Conservation (phyloP, 2,888 invertebrate species). For the Theretra japonica region DNA sequence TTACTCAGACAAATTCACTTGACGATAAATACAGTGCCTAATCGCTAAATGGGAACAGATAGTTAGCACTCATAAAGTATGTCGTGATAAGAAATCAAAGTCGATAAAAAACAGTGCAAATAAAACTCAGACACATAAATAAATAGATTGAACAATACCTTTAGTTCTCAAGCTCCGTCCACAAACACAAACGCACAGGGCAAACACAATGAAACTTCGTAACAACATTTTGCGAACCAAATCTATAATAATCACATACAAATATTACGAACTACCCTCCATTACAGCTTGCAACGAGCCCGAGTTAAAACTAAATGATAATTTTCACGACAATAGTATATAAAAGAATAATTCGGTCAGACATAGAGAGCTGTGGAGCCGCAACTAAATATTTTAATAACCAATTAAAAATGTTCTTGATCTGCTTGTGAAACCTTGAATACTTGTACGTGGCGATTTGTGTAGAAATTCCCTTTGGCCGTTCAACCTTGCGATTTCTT, state of each 20-base stretch:
- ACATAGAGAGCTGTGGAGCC: constrained; percentile 59
- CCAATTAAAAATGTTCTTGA: constrained; percentile 29
- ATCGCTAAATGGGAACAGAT: too few relatives aligned
- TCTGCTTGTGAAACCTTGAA: constrained; percentile 49
- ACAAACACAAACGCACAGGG: constrained; percentile 9
- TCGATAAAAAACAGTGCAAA: neutral
- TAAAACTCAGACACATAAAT: neutral
- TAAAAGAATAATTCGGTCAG: constrained; percentile 68
- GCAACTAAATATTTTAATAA: constrained; percentile 22
- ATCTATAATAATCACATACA: neutral
- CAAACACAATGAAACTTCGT: constrained; percentile 6
- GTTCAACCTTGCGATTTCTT: neutral
- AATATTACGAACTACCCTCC: constrained; percentile 14
- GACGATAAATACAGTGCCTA: too few relatives aligned
- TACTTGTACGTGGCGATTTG: constrained; percentile 31
- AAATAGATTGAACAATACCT: constrained; percentile 18
- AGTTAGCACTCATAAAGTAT: neutral
- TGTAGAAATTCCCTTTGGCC: constrained; percentile 27
- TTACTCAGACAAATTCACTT: too few relatives aligned
- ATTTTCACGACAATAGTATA: constrained; percentile 50
- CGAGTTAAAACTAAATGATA: constrained; percentile 44
- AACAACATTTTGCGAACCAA: constrained; percentile 3
- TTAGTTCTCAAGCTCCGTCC: constrained; percentile 31
- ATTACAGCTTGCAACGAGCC: neutral
- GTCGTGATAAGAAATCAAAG: neutral